Conservation (phyloP, 2,797 vertebrate genomes). For the Borostomias antarcticus region DNA sequence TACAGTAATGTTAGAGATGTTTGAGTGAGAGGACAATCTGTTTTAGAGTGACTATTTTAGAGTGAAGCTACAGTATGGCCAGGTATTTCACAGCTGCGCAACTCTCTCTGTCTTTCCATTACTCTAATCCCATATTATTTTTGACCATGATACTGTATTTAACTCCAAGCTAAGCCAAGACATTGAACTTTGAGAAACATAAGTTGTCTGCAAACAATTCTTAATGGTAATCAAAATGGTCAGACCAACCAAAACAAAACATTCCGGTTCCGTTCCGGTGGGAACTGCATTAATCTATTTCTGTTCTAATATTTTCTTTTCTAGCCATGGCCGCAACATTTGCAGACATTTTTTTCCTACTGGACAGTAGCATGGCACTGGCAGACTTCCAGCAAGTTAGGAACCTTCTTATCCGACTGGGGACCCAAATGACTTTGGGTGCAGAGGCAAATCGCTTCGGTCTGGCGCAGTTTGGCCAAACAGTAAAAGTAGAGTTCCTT, state of each 20-base stretch:
- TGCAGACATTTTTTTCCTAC: slow-evolving; percentile 82
- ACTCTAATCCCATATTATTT: no score
- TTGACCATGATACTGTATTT: not conserved
- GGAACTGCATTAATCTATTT: not conserved
- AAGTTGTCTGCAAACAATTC: not conserved
- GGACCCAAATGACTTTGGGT: slow-evolving; percentile 69
- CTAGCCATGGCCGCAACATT: slow-evolving; percentile 72
- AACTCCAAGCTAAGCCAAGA: slow-evolving; percentile 5
- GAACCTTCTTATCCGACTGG: slow-evolving; percentile 54
- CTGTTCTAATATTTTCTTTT: slow-evolving; percentile 21
- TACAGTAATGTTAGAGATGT: not conserved
- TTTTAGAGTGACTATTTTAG: no score
- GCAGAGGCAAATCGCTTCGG: slow-evolving; percentile 72
- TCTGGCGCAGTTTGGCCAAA: slow-evolving; percentile 76
- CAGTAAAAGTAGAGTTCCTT: slow-evolving; percentile 71
- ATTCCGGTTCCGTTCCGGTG: no score
- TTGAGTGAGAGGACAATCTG: no score
- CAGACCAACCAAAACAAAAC: not conserved
- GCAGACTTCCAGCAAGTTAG: slow-evolving; percentile 61
- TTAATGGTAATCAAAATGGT: not conserved
- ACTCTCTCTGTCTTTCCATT: no score
- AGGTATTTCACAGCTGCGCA: no score
- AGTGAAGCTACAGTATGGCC: no score
- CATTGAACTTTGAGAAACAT: not conserved
- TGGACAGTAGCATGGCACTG: slow-evolving; percentile 65